Conservation (phyloP, 2,797 vertebrate species). For the Kryptopterus vitreolus region DNA sequence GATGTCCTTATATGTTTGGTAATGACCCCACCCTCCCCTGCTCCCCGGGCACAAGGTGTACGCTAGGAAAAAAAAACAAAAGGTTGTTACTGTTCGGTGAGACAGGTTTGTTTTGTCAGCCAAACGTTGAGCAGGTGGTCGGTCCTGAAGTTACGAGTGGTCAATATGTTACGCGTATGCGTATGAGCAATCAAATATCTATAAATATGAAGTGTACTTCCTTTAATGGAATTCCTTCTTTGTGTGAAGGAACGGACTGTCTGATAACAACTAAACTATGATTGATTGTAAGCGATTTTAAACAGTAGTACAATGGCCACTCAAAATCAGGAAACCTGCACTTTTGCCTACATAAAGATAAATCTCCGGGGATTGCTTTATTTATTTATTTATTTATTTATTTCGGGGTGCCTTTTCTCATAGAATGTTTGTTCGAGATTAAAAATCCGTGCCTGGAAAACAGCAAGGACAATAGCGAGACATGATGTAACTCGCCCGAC, state of each 20-base stretch:
- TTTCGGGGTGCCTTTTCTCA: background rate
- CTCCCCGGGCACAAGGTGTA: no score
- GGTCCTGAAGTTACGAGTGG: no score
- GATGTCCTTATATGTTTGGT: background rate
- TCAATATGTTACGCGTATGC: background rate
- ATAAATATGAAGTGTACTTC: background rate
- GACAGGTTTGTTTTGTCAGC: no score
- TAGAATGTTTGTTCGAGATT: background rate
- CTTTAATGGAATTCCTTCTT: background rate
- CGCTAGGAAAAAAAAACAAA: no score
- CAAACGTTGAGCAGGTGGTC: no score
- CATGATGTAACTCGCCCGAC: background rate
- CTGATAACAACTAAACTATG: background rate
- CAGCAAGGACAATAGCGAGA: background rate
- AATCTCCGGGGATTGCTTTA: background rate
- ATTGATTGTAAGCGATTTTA: constrained; percentile 5
- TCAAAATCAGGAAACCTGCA: background rate
- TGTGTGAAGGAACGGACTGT: background rate
- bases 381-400: no score
- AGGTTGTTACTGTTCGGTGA: no score
- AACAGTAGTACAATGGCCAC: background rate
- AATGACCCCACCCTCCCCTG: no score
- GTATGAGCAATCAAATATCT: background rate
- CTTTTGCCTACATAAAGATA: background rate
- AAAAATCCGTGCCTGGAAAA: background rate